Conservation (phyloP, 2,797 vertebrate genomes). For the Pangasius mekongensis region DNA sequence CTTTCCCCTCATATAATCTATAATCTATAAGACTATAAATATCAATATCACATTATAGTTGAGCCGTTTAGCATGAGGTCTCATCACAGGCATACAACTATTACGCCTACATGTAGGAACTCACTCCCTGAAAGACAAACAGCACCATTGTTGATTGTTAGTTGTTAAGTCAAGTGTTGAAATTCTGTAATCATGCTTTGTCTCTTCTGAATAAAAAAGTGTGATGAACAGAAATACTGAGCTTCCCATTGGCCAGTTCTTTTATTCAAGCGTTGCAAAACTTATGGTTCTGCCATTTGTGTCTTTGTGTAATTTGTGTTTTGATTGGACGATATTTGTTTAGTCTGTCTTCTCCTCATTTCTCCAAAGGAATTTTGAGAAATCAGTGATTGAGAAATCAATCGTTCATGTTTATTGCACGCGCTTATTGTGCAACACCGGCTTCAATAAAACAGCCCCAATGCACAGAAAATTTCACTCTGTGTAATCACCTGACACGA, state of each 20-base stretch:
- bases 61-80: not conserved
- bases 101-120: not conserved
- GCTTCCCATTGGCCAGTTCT: not conserved
- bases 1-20: not conserved
- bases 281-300: not conserved
- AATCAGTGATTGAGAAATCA: not conserved
- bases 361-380: not conserved
- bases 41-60: not conserved
- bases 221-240: not conserved
- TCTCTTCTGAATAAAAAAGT: not conserved
- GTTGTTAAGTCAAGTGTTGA: conserved; percentile 1
- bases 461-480: not conserved
- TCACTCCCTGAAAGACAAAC: not conserved
- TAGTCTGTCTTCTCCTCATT: not conserved
- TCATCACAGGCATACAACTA: not conserved
- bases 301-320: not conserved
- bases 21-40: not conserved
- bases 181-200: not conserved
- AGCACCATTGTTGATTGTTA: too few relatives aligned
- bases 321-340: not conserved
- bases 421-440: not conserved
- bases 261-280: not conserved
- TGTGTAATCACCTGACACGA: not conserved
- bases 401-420: not conserved
- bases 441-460: not conserved